Evolutionary conservation across 2,888 invertebrate genomes (phyloP).

Genomic region (Amaurobius ferox): DNA sequence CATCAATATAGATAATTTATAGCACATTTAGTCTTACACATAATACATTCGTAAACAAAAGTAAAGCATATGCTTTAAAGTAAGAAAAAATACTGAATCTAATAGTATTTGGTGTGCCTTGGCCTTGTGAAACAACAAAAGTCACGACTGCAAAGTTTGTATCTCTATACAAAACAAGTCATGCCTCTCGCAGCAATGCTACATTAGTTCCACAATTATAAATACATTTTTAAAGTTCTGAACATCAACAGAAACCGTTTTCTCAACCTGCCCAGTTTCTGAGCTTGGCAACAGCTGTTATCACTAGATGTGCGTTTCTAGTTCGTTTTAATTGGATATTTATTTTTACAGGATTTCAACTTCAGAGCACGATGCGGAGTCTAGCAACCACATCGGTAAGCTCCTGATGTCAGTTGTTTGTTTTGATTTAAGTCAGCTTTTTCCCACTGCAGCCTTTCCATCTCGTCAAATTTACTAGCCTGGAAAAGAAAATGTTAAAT

Average conservation of each 20-base stretch:
- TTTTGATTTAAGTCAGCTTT: conserved; percentile 72
- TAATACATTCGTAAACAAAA: neutral
- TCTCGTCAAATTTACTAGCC: conserved; percentile 74
- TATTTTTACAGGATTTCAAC: neutral
- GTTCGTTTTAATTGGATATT: conserved; percentile 39
- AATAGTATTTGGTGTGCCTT: neutral
- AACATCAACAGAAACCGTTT: neutral
- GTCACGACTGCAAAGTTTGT: neutral
- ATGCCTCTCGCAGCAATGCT: neutral
- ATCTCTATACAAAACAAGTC: neutral
- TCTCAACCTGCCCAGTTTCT: conserved; percentile 22
- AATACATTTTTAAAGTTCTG: neutral
- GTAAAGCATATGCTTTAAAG: neutral
- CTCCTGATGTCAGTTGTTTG: conserved; percentile 60
- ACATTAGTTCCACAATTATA: neutral
- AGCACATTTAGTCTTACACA: neutral
- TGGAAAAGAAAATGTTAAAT: conserved; percentile 22
- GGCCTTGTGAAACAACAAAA: neutral
- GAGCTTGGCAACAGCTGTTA: conserved; percentile 36
- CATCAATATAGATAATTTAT: neutral
- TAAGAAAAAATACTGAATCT: neutral
- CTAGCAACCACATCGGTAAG: conserved; percentile 70
- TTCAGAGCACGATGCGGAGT: conserved; percentile 23
- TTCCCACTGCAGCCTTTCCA: conserved; percentile 74
- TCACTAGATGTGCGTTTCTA: conserved; percentile 64